A percentile compares a stretch with the other conserved stretches of the same genome.
phyloP scores from a whole-genome alignment of 2,113 vertebrate genomes.

The Dromaius novaehollandiae region DNA sequence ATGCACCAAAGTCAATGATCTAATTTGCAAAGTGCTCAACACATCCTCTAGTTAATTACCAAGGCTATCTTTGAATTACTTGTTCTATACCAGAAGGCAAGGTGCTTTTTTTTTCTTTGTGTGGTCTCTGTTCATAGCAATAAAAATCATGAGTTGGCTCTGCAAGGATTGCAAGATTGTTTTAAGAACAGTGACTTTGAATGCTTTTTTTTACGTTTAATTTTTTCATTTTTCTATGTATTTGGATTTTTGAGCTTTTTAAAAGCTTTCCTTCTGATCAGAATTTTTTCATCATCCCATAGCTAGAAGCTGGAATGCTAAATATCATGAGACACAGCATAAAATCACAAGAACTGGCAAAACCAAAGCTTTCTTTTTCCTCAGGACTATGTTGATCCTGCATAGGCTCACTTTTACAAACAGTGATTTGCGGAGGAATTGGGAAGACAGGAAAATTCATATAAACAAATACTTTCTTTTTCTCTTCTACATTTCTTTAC shows the following conservation, averaged over 20 bases:
- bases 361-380: background rate
- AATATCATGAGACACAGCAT: background rate
- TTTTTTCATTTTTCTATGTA: background rate
- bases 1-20: background rate
- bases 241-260: background rate
- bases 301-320: background rate
- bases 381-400: background rate
- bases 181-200: background rate
- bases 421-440: background rate
- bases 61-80: background rate
- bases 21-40: background rate
- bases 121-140: background rate
- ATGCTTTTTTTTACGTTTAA: fast-evolving
- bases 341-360: background rate
- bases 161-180: background rate
- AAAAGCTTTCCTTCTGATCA: background rate
- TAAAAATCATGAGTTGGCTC: background rate
- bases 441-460: background rate
- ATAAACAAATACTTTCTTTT: background rate
- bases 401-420: background rate
- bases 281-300: background rate
- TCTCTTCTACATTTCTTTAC: background rate
- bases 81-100: background rate
- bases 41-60: background rate
- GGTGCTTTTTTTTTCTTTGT: background rate